A percentile compares a stretch with the other conserved stretches of the same genome.
These are phyloP conservation scores for Thereva nobilitata DNA, from an alignment of 2,888 invertebrate species.

Conservation along the genomic window DNA sequence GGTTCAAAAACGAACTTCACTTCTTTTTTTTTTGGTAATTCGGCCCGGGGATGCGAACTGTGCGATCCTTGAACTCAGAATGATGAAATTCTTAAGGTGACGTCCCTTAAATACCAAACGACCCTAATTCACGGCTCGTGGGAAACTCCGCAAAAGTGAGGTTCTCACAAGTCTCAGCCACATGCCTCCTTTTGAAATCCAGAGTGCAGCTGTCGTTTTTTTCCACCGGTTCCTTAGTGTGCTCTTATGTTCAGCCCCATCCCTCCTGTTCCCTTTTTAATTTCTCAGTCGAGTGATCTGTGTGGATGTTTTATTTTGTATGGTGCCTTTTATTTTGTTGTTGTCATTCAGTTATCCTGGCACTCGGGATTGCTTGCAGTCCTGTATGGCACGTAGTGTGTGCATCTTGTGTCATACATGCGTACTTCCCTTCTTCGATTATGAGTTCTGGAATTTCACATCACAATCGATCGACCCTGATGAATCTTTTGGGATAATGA, in stretches of 20 bases:
- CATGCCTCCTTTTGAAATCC: constrained; percentile 47
- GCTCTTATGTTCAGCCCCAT: background rate
- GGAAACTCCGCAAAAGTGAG: constrained; percentile 56
- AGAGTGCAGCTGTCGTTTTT: constrained; percentile 31
- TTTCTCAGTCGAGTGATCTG: background rate
- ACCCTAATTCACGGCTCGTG: constrained; percentile 51
- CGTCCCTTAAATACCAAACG: constrained; percentile 25
- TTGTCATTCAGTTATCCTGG: background rate
- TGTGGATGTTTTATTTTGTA: background rate
- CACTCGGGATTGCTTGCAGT: too few species aligned
- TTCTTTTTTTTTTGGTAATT: background rate
- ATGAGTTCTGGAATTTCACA: background rate
- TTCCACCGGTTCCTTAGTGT: background rate
- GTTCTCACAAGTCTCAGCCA: constrained; percentile 57
- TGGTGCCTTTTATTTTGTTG: constrained; percentile 1
- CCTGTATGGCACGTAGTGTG: background rate
- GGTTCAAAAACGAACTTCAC: background rate
- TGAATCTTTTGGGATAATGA: background rate
- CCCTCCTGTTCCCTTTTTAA: constrained; percentile 15
- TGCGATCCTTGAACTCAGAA: constrained; percentile 10
- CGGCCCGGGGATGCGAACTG: background rate
- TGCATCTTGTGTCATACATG: constrained; percentile 2
- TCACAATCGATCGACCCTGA: background rate
- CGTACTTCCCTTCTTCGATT: constrained; percentile 35
- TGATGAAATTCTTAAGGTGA: constrained; percentile 10